Base-by-base conservation (phyloP, 2,797 vertebrate genomes). In the Astyanax mexicanus region DNA sequence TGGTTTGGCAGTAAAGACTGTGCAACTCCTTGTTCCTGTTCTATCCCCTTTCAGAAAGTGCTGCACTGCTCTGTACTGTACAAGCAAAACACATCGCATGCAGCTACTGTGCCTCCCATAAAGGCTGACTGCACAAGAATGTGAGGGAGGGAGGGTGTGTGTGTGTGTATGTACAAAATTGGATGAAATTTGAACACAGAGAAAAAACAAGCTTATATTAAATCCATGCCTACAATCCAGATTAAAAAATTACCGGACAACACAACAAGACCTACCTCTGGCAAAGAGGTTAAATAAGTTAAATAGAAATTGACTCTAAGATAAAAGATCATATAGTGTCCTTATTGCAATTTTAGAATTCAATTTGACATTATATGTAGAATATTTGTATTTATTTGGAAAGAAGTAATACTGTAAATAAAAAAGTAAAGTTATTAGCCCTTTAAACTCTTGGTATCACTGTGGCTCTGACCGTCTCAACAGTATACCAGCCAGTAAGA, bases 81-180 rank as follows among this genome's bases (percentile, higher is more conserved):
- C 51, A 58, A 61, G 52, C 71, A 81, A 29, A 52, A 67, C 67
- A 38, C 47, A 72, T 67, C 62, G 60, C 57, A 92, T 90, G 91
- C 91, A 89, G 90, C 23, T 49, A 68, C 42, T 88, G 89, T 89
- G 91, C 85, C 89, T 92, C 92, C 91, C 91, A 90, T 62, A 70
- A 90, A 89, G 91, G 91, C 91, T 88, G 93, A 89, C 91, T 94
- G 92, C 91, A 92, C 89, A 92, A 91, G 94, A 94, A 95, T 94
- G 92, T 84, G 84, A 85, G 92, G 89, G 66, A 21, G 60, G 86
- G 91, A 90, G 88, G 80, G 89, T 90, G 91, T 86, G 88, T 90
- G 90, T 91, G 92, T 69, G 88, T 90, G 90, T 91, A 92, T 69
- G 55, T 42, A 19, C 27, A 62, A 40, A 42, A 13, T 21, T 62